Conservation (phyloP, 2,797 vertebrate species). For the Phalloptychus januarius region DNA sequence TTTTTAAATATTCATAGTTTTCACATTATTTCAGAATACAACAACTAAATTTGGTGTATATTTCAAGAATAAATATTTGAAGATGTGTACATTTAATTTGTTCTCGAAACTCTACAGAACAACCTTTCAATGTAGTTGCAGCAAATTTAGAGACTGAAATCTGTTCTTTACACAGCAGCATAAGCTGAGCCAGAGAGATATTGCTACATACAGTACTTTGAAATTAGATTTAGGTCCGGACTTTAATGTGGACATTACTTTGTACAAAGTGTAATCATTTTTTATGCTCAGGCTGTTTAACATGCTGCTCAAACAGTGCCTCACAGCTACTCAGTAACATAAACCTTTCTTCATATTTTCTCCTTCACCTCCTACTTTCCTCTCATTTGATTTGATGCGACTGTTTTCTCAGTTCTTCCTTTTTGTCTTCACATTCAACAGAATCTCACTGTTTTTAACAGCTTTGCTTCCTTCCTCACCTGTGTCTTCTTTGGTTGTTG, state of each 20-base stretch:
- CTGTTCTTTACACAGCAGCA: background rate
- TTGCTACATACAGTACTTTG: background rate
- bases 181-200: background rate
- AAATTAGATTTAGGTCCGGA: background rate
- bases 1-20: background rate
- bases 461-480: slow-evolving; percentile 22
- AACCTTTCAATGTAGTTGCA: background rate
- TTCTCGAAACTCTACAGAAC: background rate
- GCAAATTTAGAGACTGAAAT: background rate
- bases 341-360: background rate
- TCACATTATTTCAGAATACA: background rate
- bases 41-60: background rate
- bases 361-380: slow-evolving; percentile 9
- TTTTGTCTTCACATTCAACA: slow-evolving; percentile 22
- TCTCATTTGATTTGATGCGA: background rate
- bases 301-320: background rate
- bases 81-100: background rate
- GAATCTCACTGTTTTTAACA: background rate
- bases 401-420: slow-evolving; percentile 9
- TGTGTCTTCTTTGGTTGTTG: slow-evolving; percentile 20
- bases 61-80: background rate
- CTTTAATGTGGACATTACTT: background rate
- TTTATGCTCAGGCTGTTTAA: background rate
- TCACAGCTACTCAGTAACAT: background rate
- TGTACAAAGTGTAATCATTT: background rate